Percentiles rank a stretch among this genome's conserved stretches.
phyloP scores from a whole-genome alignment of 2,113 vertebrate genomes.

The Cottus gobio region DNA sequence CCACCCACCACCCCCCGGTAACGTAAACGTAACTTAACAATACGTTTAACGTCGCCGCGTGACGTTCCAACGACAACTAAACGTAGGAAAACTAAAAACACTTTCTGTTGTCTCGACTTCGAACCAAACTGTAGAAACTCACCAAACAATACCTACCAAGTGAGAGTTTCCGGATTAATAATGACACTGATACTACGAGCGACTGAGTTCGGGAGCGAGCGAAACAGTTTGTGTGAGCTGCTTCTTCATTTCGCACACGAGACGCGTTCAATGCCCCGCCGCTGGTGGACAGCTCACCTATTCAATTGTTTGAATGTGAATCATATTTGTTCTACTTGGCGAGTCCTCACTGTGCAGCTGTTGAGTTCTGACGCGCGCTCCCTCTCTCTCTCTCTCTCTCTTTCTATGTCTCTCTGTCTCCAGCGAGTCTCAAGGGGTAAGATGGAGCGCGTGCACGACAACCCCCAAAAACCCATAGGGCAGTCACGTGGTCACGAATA shows the following conservation, averaged over 20 bases:
- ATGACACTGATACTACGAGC: slow-evolving; percentile 42
- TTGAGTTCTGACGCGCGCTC: slow-evolving; percentile 77
- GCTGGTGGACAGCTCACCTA: slow-evolving; percentile 64
- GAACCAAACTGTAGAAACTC: slow-evolving; percentile 71
- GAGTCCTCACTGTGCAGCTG: slow-evolving; percentile 84
- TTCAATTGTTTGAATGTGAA: slow-evolving; percentile 70
- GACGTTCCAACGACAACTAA: slow-evolving; percentile 18
- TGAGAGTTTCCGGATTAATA: slow-evolving; percentile 70
- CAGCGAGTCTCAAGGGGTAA: slow-evolving; percentile 43
- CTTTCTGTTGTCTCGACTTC: slow-evolving; percentile 27
- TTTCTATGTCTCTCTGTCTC: not conserved
- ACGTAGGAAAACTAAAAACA: slow-evolving; percentile 5
- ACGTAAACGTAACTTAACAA: not conserved
- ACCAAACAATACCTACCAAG: slow-evolving; percentile 80
- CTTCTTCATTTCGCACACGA: slow-evolving; percentile 42
- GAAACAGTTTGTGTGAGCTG: not conserved
- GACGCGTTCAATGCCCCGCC: not conserved
- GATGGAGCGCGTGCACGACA: slow-evolving; percentile 76
- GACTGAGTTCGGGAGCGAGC: not conserved
- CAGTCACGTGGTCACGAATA: slow-evolving; percentile 69
- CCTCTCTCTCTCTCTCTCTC: not conserved
- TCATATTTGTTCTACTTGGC: slow-evolving; percentile 73
- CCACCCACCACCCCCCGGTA: not conserved
- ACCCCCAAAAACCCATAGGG: slow-evolving; percentile 5
- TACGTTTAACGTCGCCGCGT: not conserved